Base-by-base conservation (phyloP, 2,113 vertebrate species). In the Cyprinodon brontotheroides region DNA sequence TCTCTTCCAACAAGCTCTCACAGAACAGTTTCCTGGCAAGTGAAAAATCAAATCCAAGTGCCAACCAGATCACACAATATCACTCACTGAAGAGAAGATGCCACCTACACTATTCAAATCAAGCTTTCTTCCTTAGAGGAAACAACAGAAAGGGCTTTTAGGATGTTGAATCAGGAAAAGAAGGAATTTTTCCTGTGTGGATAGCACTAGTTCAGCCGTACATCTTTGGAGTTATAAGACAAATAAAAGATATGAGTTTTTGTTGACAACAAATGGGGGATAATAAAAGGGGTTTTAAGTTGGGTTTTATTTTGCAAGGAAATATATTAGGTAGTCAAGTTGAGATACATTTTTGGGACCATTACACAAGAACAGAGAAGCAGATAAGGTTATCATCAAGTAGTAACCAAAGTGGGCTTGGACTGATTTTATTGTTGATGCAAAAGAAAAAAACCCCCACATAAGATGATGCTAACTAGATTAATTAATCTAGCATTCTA, bases 51-150 rank as follows among this genome's bases (percentile, higher is more conserved):
- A 17, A 2, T 37, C 70, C 11, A 48, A 9, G 43, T 48, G 69
- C 69, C 69, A 72, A 72, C 47, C 22, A 37, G 14, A 60, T 61
- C 68, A 43, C 53, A 29, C 38, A 43, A 29, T 29, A 71, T 61
- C 67, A 41, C 39, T 60, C 41, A 11, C 40, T 45, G 10, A 72
- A 72, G 47, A 12, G 67, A 57, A 57, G 67, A 68, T 48, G 41
- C 60, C 60, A 48, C 41, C 70, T 62, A 62, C 41, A 62, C 43
- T 48, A 47, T 62, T 62, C 41, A 72, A 74, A 74, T 74, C 50
- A 13, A 36, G 43, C 39, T 17, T 36, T 22, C 11, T 64, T 63
- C 29, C 14, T 37, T 20, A 50, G 12, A 64, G 22, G 37, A 64
- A 61, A 14, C 50, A 38, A 29, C 14, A 13, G 22, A 59, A 43